Evolutionary conservation across 1,140 invertebrate genomes (phyloP), one percentile per base, ranked within the genome.

Genomic region (Penaeus japonicus): DNA sequence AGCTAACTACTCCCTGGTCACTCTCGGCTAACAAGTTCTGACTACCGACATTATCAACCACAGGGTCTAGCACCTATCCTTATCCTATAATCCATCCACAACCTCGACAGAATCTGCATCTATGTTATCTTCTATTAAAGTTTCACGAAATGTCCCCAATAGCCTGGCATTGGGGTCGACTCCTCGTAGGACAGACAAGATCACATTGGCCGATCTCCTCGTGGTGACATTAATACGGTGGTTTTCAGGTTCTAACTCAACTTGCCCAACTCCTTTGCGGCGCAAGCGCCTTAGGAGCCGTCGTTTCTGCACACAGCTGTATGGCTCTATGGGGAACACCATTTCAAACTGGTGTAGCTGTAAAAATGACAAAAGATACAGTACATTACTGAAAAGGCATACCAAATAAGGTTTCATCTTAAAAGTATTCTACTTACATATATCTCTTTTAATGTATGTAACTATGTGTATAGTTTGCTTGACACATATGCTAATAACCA

Each of bases 331-430:
- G 30, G 84, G 89, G 39, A 86, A 82, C 27, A 85, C 65, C 65
- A 89, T 86, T 55, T 89, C 84, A 89, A 89, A 89, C 22, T 89
- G 89, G 62, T 89, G 79, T 7, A 89, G 39, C 89, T 89, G 88
- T 47, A 89, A 85, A 75, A 59, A 20, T 32, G 84, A 87, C 24
- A 81, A 70, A 39, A 27, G 35, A 17, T 73, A 27, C 20, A 73
- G 35, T 30, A n/a, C 18, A 17, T 27, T 30, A 73, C 27, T 27
- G 15, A 15, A 73, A 73, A 30, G n/a, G 10, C 1, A 73, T 65
- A 20, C 2, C 35, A 30, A 7, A 30, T 27, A 5, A 73, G 35
- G 27, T 22, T 24, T 73, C 27, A 30, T 24, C 4, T 47, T 12
- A 47, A 47, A 47, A 47, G 4, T 47, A 47, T 7, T 47, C 47